Percentiles rank a stretch among this genome's conserved stretches.
phyloP scores from a whole-genome alignment of 2,888 invertebrate species.

The Cheilosia scutellata region DNA sequence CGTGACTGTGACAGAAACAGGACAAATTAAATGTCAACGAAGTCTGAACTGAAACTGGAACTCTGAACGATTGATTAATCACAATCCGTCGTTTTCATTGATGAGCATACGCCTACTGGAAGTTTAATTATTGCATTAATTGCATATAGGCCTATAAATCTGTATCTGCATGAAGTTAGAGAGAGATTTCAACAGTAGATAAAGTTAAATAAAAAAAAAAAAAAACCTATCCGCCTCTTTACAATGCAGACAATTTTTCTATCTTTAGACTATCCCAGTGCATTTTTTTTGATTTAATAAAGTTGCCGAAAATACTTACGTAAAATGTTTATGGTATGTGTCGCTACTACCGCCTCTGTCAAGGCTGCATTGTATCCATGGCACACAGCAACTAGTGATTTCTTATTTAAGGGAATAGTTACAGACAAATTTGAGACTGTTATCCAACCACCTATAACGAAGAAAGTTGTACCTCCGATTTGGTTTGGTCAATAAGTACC shows the following conservation, averaged over 20 bases:
- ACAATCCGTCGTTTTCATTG: conserved; percentile 66
- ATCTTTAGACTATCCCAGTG: too few relatives aligned
- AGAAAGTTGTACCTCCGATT: background rate
- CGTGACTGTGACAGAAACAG: conserved; percentile 45
- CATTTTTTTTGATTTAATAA: too few relatives aligned
- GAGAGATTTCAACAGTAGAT: too few relatives aligned
- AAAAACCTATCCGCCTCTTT: background rate
- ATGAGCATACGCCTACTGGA: conserved; percentile 50
- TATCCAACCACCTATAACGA: conserved; percentile 80
- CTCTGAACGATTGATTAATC: conserved; percentile 61
- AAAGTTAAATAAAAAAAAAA: conserved; percentile 30
- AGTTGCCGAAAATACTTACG: conserved; percentile 79
- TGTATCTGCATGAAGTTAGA: conserved; percentile 41
- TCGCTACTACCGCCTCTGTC: conserved; percentile 82
- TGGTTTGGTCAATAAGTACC: too few relatives aligned
- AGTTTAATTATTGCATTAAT: conserved; percentile 70
- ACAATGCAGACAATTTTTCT: too few relatives aligned
- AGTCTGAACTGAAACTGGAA: conserved; percentile 12
- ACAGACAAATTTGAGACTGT: conserved; percentile 81
- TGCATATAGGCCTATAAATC: conserved; percentile 33
- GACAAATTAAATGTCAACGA: conserved; percentile 69
- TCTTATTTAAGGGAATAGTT: conserved; percentile 80
- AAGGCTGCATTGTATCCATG: conserved; percentile 82
- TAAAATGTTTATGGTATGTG: conserved; percentile 82
- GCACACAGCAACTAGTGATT: conserved; percentile 81